Percentiles rank a stretch among this genome's conserved stretches.
These are phyloP conservation scores for Halichoeres trimaculatus DNA, from an alignment of 2,113 vertebrate species.

Conservation along the genomic window DNA sequence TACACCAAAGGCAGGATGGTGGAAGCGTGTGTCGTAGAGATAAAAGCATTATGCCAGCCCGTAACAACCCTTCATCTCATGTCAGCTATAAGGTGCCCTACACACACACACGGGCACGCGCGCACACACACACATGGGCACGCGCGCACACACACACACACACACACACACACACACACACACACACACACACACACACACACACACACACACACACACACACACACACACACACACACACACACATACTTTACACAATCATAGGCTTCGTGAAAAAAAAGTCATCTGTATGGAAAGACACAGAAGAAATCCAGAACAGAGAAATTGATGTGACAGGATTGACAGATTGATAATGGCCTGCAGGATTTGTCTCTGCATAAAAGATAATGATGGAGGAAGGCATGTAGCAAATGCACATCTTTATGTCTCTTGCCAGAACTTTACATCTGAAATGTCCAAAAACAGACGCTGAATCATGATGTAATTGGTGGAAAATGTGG, in stretches of 20 bases:
- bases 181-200: too few species aligned
- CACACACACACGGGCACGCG: neutral
- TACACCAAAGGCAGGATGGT: constrained; percentile 61
- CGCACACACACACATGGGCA: too few species aligned
- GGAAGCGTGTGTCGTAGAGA: constrained; percentile 48
- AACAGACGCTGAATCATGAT: constrained; percentile 5
- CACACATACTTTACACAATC: constrained; percentile 8
- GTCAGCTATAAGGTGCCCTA: constrained; percentile 11
- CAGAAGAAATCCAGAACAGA: constrained; percentile 5
- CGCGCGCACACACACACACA: neutral
- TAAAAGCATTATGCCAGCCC: constrained; percentile 60
- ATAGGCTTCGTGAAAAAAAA: constrained; percentile 15
- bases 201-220: neutral
- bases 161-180: constrained; percentile 6
- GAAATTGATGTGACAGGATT: constrained; percentile 39
- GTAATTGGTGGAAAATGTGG: neutral
- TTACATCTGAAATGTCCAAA: neutral
- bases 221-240: too few species aligned
- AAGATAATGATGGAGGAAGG: constrained; percentile 31
- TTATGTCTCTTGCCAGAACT: neutral
- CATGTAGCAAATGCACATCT: neutral
- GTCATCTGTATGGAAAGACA: constrained; percentile 16
- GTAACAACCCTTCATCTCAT: constrained; percentile 34
- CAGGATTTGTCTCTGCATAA: constrained; percentile 1
- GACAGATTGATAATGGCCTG: constrained; percentile 46